A percentile compares a stretch with the other conserved stretches of the same genome.
These are phyloP conservation scores for Cydia amplana DNA, from an alignment of 1,140 invertebrate species.

Conservation along the genomic window DNA sequence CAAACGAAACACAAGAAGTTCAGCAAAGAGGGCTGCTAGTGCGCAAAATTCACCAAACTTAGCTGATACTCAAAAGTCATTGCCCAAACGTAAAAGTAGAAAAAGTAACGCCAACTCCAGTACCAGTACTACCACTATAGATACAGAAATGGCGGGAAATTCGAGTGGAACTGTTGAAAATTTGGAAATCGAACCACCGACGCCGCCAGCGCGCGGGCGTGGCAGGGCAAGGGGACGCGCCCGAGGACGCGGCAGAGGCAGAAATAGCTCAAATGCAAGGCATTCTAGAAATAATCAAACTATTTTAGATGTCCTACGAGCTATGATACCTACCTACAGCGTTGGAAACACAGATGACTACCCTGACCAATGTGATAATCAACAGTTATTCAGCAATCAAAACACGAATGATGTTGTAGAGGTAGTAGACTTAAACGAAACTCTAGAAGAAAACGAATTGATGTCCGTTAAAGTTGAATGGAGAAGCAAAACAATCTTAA, in stretches of 20 bases:
- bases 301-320: not conserved
- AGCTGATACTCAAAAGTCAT: conserved; percentile 8
- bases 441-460: conserved; percentile 59
- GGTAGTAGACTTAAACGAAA: conserved; percentile 42
- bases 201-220: conserved; percentile 19
- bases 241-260: not conserved
- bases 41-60: conserved; percentile 13
- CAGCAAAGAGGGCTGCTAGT: not conserved
- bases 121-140: not conserved
- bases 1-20: not conserved
- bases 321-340: conserved; percentile 45
- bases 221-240: not conserved
- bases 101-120: conserved; percentile 6
- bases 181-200: conserved; percentile 32
- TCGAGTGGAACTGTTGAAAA: conserved; percentile 7
- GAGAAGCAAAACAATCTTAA: conserved; percentile 54
- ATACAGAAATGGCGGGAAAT: conserved; percentile 4
- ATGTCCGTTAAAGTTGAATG: conserved; percentile 66
- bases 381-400: conserved; percentile 49
- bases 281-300: not conserved
- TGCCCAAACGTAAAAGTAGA: conserved; percentile 18
- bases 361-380: conserved; percentile 49
- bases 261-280: not conserved
- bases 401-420: conserved; percentile 36
- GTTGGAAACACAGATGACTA: conserved; percentile 67